Percentiles rank a stretch among this genome's conserved stretches.
These are phyloP conservation scores for Maccullochella peelii DNA, from an alignment of 2,113 vertebrate species.

Conservation along the genomic window DNA sequence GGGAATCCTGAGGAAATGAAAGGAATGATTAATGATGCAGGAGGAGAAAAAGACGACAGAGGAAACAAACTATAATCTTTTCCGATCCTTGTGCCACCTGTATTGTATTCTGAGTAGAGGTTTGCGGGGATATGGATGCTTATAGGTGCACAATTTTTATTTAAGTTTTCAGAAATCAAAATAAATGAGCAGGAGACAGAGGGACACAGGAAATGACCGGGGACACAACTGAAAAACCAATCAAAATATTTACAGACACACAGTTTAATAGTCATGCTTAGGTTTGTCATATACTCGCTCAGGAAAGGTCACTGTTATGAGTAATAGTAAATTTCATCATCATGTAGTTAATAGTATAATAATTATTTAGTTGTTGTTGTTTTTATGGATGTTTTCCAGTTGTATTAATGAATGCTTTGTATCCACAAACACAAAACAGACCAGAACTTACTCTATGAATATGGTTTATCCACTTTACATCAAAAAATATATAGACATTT, in stretches of 20 bases:
- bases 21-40: constrained; percentile 6
- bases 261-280: not conserved
- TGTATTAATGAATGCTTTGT: too few relatives aligned
- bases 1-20: constrained; percentile 17
- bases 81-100: not conserved
- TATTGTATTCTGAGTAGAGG: not conserved
- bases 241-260: not conserved
- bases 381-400: too few relatives aligned
- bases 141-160: not conserved
- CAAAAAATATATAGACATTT: too few relatives aligned
- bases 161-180: not conserved
- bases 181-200: not conserved
- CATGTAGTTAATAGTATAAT: too few relatives aligned
- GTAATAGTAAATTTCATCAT: too few relatives aligned
- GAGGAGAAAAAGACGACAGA: not conserved
- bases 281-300: not conserved
- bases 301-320: too few relatives aligned
- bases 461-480: too few relatives aligned
- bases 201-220: not conserved
- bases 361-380: too few relatives aligned
- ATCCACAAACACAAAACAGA: too few relatives aligned
- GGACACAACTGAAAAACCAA: not conserved
- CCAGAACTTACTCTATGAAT: too few relatives aligned
- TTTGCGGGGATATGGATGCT: not conserved
- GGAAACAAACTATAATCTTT: not conserved